phyloP scores from a whole-genome alignment of 1,140 invertebrate genomes.

The Drosophila ercepeae region DNA sequence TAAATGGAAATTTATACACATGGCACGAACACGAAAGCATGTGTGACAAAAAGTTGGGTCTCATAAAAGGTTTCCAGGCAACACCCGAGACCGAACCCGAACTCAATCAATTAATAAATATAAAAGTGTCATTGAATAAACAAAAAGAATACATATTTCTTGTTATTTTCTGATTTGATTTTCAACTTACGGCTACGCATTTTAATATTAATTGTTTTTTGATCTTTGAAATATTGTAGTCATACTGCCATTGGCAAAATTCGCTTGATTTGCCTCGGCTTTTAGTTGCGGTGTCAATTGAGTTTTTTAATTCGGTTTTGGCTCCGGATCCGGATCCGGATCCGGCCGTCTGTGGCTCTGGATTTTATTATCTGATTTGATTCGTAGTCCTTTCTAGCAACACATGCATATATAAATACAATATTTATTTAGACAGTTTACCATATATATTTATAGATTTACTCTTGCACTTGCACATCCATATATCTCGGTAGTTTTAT shows the following conservation, averaged over 20 bases:
- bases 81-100: neutral
- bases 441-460: conserved; percentile 52
- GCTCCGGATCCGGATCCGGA: neutral
- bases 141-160: conserved; percentile 5
- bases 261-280: conserved; percentile 17
- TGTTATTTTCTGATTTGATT: conserved; percentile 20
- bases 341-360: conserved; percentile 23
- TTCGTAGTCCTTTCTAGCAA: conserved; percentile 24
- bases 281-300: conserved; percentile 30
- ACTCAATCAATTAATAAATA: conserved; percentile 22
- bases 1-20: conserved; percentile 63
- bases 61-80: conserved; percentile 4
- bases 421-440: conserved; percentile 47
- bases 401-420: conserved; percentile 19
- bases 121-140: conserved; percentile 13
- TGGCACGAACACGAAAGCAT: conserved; percentile 1
- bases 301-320: conserved; percentile 7
- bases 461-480: conserved; percentile 31
- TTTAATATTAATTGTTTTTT: conserved; percentile 29
- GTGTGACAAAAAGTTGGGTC: neutral
- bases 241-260: conserved; percentile 35
- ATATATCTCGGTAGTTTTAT: conserved; percentile 36
- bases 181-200: conserved; percentile 21
- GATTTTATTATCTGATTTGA: conserved; percentile 47
- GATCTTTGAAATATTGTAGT: conserved; percentile 41